phyloP scores from a whole-genome alignment of 2,113 vertebrate species.

The Zosterops pallidus region DNA sequence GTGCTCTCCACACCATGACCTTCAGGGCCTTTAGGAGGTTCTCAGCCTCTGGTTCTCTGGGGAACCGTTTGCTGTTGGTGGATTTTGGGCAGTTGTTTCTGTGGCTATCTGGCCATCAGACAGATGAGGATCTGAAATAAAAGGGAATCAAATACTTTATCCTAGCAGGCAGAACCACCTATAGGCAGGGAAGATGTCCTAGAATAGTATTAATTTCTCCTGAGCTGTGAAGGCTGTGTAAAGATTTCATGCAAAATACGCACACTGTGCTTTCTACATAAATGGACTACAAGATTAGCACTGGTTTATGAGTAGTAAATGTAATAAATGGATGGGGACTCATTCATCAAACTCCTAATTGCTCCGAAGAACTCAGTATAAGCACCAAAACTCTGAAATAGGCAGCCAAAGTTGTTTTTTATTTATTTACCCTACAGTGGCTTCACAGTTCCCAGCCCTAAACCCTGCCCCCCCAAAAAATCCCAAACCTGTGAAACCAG shows the following conservation, averaged over 20 bases:
- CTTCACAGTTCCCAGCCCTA: background rate
- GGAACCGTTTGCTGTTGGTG: background rate
- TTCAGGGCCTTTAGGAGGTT: background rate
- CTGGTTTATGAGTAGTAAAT: background rate
- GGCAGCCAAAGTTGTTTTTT: background rate
- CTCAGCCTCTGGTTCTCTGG: background rate
- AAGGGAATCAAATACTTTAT: background rate
- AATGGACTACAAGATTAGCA: rapidly evolving
- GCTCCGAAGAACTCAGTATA: background rate
- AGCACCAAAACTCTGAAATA: background rate
- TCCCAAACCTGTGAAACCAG: background rate
- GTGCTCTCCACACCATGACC: background rate
- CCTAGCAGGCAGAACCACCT: background rate
- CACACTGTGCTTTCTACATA: rapidly evolving
- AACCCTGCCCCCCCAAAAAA: background rate
- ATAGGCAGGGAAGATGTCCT: background rate
- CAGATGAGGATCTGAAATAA: background rate
- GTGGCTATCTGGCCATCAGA: background rate
- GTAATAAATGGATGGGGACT: background rate
- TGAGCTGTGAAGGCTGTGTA: background rate
- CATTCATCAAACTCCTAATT: background rate
- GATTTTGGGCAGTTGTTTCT: background rate
- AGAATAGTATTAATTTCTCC: background rate
- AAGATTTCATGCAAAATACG: background rate
- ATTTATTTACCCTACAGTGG: background rate